phyloP scores from a whole-genome alignment of 2,888 invertebrate species.

The Dione juno region DNA sequence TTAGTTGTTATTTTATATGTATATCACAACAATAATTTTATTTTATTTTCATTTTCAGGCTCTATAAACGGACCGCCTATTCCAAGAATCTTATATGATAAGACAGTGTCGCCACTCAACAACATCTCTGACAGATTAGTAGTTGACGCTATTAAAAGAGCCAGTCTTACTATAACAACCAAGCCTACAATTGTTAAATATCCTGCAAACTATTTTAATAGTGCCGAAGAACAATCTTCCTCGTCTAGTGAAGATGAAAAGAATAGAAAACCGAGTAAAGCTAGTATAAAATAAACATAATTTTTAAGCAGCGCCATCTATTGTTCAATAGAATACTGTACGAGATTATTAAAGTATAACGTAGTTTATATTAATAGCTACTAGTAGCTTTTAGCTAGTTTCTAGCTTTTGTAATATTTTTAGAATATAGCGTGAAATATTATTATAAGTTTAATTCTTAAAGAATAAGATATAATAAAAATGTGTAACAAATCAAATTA shows the following conservation, averaged over 20 bases:
- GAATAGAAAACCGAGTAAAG: constrained; percentile 1
- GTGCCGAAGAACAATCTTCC: constrained; percentile 63
- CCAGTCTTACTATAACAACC: constrained; percentile 70
- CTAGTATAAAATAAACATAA: constrained; percentile 13
- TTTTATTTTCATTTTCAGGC: constrained; percentile 53
- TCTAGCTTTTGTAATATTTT: constrained; percentile 6
- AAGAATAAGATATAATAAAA: neutral
- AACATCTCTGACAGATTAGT: constrained; percentile 71
- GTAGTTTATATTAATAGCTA: neutral
- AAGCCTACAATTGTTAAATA: constrained; percentile 72
- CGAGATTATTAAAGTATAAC: constrained; percentile 1
- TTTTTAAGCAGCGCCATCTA: constrained; percentile 58
- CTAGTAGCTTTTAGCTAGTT: no score
- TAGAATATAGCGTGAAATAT: neutral
- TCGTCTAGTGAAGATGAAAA: constrained; percentile 71
- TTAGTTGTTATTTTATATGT: neutral
- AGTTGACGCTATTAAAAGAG: constrained; percentile 71
- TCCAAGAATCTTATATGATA: constrained; percentile 54
- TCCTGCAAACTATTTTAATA: constrained; percentile 72
- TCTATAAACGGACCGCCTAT: constrained; percentile 59
- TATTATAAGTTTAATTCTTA: neutral
- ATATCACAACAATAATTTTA: neutral
- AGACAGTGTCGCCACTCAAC: constrained; percentile 60
- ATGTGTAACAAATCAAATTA: neutral
- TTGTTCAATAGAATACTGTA: constrained; percentile 52